These are phyloP conservation scores for Zosterops japonicus DNA, from an alignment of 2,113 vertebrate species.

Conservation along the genomic window DNA sequence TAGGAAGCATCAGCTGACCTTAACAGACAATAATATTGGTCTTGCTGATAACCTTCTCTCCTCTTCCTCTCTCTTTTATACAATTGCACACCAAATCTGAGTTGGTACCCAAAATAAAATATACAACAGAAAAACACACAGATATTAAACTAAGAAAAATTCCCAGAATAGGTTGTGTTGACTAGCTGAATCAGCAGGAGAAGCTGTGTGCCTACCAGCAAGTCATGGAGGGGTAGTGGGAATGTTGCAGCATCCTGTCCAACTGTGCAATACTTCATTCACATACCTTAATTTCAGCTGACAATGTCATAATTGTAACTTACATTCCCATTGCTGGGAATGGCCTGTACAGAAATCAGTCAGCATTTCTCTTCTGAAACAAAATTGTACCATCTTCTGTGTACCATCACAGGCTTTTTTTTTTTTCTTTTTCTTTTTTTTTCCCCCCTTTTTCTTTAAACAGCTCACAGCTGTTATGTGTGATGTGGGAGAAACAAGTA, in stretches of 20 bases:
- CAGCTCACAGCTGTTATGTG: not conserved
- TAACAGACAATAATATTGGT: not conserved
- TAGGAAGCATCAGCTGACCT: not conserved
- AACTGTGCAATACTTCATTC: not conserved
- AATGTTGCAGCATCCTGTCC: not conserved
- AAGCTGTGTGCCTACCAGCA: not conserved
- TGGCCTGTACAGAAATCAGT: not conserved
- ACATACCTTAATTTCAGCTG: not conserved
- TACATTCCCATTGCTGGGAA: not conserved
- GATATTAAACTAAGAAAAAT: not conserved
- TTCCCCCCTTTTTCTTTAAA: not conserved
- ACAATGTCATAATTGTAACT: not conserved
- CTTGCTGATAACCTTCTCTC: not conserved
- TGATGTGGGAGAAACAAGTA: not conserved
- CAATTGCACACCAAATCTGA: not conserved
- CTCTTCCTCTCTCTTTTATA: not conserved
- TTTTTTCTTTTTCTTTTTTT: not conserved
- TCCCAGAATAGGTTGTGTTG: not conserved
- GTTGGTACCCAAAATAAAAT: not conserved
- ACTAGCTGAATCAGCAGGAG: not conserved
- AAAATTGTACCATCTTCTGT: too few species aligned
- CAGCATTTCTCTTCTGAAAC: not conserved
- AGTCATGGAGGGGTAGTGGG: fast-evolving
- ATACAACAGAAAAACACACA: not conserved
- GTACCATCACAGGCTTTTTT: not conserved